A percentile compares a stretch with the other conserved stretches of the same genome.
Conservation (phyloP, 2,888 invertebrate genomes). For the Aradus depressus region DNA sequence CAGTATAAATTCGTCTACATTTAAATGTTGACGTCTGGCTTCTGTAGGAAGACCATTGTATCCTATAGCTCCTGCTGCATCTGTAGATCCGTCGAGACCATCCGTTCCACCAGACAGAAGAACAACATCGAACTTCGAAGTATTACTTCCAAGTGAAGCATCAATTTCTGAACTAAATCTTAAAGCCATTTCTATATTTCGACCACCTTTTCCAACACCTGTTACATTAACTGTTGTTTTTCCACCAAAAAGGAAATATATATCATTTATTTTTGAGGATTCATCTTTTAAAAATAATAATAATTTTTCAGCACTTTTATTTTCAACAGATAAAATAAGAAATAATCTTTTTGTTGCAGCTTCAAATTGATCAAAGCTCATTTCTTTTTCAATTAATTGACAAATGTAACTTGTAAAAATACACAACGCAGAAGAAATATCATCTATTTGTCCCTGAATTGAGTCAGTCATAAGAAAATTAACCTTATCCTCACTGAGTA, state of each 20-base stretch:
- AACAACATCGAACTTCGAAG: conserved; percentile 42
- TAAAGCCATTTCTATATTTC: conserved; percentile 90
- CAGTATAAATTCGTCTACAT: conserved; percentile 43
- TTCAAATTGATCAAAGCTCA: conserved; percentile 40
- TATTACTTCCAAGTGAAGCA: conserved; percentile 9
- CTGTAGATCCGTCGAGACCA: conserved; percentile 94
- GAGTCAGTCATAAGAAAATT: conserved; percentile 54
- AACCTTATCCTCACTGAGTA: conserved; percentile 46
- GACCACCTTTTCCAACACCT: conserved; percentile 75
- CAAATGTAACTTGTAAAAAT: conserved; percentile 37
- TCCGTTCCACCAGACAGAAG: conserved; percentile 87
- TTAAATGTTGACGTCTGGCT: conserved; percentile 38
- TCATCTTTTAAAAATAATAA: conserved; percentile 1
- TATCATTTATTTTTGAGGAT: neutral
- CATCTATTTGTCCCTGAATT: conserved; percentile 58
- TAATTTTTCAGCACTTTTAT: neutral
- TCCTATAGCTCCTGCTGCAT: conserved; percentile 84
- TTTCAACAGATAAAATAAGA: neutral
- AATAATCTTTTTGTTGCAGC: no score
- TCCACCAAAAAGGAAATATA: conserved; percentile 62
- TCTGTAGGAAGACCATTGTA: conserved; percentile 46
- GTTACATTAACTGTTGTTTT: conserved; percentile 79
- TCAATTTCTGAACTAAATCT: conserved; percentile 41
- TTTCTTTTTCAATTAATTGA: conserved; percentile 34
- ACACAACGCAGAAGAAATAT: conserved; percentile 50